phyloP scores from a whole-genome alignment of 2,888 invertebrate genomes.

The Acrobasis repandana region DNA sequence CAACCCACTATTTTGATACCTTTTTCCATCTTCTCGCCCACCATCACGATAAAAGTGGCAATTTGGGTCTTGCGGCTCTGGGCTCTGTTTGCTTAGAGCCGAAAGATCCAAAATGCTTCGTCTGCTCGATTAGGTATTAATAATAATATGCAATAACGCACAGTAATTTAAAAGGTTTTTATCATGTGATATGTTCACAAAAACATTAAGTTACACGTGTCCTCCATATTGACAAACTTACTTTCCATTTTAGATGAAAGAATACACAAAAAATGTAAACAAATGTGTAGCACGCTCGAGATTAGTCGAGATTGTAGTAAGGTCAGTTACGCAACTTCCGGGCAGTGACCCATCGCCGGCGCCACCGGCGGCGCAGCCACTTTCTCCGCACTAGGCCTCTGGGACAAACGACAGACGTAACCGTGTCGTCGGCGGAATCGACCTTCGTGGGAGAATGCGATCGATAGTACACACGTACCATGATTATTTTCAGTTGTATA shows the following conservation, averaged over 20 bases:
- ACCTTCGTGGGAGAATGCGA: neutral
- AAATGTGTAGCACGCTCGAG: neutral
- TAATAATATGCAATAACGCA: too few relatives aligned
- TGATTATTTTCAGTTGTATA: too few relatives aligned
- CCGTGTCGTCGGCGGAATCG: neutral
- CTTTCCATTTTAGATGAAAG: slow-evolving; percentile 8
- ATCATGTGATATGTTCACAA: too few relatives aligned
- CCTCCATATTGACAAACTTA: neutral
- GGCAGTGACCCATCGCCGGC: slow-evolving; percentile 26
- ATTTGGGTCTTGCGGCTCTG: too few relatives aligned
- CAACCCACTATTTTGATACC: too few relatives aligned
- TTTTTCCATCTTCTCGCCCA: too few relatives aligned
- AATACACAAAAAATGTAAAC: neutral
- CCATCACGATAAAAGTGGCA: too few relatives aligned
- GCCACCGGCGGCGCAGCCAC: slow-evolving; percentile 8
- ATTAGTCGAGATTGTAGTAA: slow-evolving; percentile 22
- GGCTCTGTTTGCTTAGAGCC: too few relatives aligned
- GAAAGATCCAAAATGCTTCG: too few relatives aligned
- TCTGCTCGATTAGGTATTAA: too few relatives aligned
- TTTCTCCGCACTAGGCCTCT: slow-evolving; percentile 15
- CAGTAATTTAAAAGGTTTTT: too few relatives aligned
- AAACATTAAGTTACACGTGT: slow-evolving; percentile 19
- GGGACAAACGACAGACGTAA: slow-evolving; percentile 7
- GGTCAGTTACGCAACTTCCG: slow-evolving; percentile 30
- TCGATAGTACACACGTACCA: neutral